These are phyloP conservation scores for Dipodomys merriami DNA, from an alignment of 2,113 vertebrate genomes.

Conservation along the genomic window DNA sequence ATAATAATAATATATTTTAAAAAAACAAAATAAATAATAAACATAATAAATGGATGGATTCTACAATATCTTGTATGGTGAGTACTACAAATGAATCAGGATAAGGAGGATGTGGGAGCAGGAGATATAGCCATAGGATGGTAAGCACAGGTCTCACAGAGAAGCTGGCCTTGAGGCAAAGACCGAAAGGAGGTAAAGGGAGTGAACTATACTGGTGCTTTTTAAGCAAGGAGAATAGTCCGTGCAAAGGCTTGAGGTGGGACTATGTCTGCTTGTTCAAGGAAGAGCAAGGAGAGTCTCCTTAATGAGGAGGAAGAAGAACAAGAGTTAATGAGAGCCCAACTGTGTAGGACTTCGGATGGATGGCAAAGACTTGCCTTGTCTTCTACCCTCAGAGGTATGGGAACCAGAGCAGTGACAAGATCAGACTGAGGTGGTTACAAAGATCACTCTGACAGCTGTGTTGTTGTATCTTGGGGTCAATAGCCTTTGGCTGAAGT, in stretches of 20 bases:
- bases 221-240: neutral
- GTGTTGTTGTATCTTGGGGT: neutral
- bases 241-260: neutral
- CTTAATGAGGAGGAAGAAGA: neutral
- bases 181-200: neutral
- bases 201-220: neutral
- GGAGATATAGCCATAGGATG: neutral
- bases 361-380: neutral
- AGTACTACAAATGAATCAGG: neutral
- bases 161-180: neutral
- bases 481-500: neutral
- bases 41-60: neutral
- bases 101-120: neutral
- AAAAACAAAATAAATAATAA: neutral
- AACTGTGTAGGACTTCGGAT: neutral
- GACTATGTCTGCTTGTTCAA: neutral
- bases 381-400: neutral
- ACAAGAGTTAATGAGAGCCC: neutral
- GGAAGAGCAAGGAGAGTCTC: neutral
- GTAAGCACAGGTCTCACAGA: neutral
- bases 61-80: neutral
- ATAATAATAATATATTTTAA: too few species aligned
- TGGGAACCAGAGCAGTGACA: neutral
- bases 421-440: neutral
- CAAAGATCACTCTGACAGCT: neutral